Evolutionary conservation across 2,797 vertebrate species (phyloP), one percentile per base, ranked within the genome.

Genomic region (Pseudochromis fuscus): DNA sequence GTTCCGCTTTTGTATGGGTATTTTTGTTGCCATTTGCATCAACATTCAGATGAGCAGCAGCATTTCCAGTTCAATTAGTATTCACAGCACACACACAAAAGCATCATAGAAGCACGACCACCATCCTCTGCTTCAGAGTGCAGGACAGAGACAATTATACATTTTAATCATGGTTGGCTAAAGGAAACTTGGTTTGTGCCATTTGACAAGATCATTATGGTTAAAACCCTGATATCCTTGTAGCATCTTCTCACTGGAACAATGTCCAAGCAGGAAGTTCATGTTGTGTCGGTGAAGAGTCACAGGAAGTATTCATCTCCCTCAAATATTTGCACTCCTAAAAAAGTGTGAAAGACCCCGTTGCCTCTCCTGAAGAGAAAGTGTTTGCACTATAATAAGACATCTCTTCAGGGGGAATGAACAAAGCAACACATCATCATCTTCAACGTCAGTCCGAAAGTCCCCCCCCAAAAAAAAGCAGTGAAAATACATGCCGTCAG

Each of bases 381-480:
- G 10, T 5, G 0, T 56, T 56, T 18, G 4, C 42, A 66, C 48
- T 67, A 42, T 44, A 30, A 51, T 55, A 23, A 9, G 40, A 44
- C 5, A 35, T 38, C 10, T 48, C 12, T 35, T 64, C 23, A 15
- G 37, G 37, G 46, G 19, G 40, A 16, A 21, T 44, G 15, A 68
- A 51, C 31, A 30, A 52, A 63, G n/a, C 10, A 65, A 42, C 42
- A 28, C 42, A 11, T 62, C 42, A 50, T 77, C 56, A 52, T 67
- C 28, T 46, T 66, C 8, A 23, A 25, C 33, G 51, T 23, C 12
- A 4, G 13, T 50, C 15, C 13, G 44, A 7, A 21, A 50, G 31
- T 53, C 45, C n/a, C 10, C 11, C 7, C 31, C 12, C 12, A 23
- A 7, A 50, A 25, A 27, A 24, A 45, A 52, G 58, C 38, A 50